Evolutionary conservation across 1,140 invertebrate genomes (phyloP).

Genomic region (Geopemphigus sp.): DNA sequence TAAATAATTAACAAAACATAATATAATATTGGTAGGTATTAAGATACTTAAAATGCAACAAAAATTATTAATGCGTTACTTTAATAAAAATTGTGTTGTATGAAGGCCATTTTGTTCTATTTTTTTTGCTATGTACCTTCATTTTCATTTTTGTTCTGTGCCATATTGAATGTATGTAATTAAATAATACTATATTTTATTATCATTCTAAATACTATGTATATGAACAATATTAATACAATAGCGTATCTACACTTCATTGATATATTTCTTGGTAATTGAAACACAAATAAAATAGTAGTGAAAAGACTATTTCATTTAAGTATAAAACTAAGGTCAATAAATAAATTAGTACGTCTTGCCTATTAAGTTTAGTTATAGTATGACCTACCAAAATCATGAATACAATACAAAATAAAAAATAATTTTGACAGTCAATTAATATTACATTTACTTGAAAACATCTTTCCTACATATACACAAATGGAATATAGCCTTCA

Average conservation of each 20-base stretch:
- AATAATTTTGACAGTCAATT: constrained; percentile 37
- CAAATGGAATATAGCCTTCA: constrained; percentile 40
- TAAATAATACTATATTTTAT: neutral
- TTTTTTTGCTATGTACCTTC: neutral
- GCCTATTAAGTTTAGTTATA: neutral
- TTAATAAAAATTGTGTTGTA: neutral
- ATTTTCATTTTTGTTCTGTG: neutral
- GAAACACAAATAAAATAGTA: neutral
- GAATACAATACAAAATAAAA: constrained; percentile 5
- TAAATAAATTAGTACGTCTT: neutral
- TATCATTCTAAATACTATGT: too few species aligned
- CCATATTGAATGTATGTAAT: constrained; percentile 1
- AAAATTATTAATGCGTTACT: neutral
- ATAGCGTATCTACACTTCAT: neutral
- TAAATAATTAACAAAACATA: too few species aligned
- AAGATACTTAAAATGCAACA: too few species aligned
- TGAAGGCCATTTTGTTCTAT: neutral
- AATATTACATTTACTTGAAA: constrained; percentile 37
- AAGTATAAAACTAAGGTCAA: constrained; percentile 12
- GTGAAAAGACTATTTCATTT: constrained; percentile 23
- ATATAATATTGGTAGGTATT: too few species aligned
- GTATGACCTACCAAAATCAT: neutral
- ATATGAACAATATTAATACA: neutral
- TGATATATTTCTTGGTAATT: neutral
- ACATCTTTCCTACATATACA: constrained; percentile 28